Evolutionary conservation across 2,888 invertebrate species (phyloP).

Genomic region (Pachliopta kotzebuea): DNA sequence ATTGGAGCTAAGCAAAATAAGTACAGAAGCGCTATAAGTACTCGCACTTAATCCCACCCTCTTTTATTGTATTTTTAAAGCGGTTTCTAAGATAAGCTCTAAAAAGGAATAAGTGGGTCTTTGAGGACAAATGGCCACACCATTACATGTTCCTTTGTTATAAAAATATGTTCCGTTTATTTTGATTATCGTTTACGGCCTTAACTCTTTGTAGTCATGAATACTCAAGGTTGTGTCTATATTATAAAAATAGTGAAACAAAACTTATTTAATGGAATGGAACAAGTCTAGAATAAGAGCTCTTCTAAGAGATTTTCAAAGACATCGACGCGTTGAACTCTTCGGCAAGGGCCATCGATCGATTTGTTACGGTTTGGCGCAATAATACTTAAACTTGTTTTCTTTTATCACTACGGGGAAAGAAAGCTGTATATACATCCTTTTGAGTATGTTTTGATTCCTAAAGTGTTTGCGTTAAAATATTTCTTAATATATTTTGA

Average conservation of each 20-base stretch:
- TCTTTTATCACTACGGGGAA: conserved; percentile 34
- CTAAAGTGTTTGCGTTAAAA: not conserved
- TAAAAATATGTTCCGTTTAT: conserved; percentile 35
- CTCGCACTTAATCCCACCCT: conserved; percentile 44
- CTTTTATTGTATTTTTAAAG: conserved; percentile 48
- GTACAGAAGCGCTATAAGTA: conserved; percentile 43
- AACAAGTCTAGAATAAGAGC: conserved; percentile 28
- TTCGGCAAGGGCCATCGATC: conserved; percentile 67
- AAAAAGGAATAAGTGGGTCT: conserved; percentile 42
- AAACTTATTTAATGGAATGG: conserved; percentile 4
- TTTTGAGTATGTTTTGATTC: conserved; percentile 29
- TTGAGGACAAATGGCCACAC: conserved; percentile 43
- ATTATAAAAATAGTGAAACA: conserved; percentile 8
- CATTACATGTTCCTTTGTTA: conserved; percentile 38
- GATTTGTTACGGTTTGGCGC: conserved; percentile 59
- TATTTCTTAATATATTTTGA: not conserved
- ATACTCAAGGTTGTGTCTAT: conserved; percentile 25
- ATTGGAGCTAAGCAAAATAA: conserved; percentile 30
- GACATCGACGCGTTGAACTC: conserved; percentile 62
- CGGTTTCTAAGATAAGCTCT: conserved; percentile 54
- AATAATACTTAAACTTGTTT: conserved; percentile 52
- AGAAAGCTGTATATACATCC: conserved; percentile 31
- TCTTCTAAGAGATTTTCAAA: conserved; percentile 33
- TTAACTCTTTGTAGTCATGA: conserved; percentile 28
- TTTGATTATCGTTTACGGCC: conserved; percentile 31